Conservation (phyloP, 2,888 invertebrate genomes). For the Lasioglossum lativentre region DNA sequence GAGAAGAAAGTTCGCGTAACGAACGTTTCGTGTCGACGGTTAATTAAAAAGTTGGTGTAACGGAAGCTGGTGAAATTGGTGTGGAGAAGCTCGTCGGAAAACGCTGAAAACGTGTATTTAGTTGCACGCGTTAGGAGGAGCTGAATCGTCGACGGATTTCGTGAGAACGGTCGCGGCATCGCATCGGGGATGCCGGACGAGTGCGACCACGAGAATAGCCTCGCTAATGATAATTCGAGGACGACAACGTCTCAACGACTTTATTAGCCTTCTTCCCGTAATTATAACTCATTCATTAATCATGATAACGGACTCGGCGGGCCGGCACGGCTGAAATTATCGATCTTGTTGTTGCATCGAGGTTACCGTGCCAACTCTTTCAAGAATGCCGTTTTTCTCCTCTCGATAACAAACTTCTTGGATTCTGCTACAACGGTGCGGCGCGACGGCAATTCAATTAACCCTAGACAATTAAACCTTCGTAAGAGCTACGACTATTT, state of each 20-base stretch:
- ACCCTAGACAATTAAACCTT: not conserved
- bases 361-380: conserved; percentile 16
- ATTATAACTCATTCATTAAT: conserved; percentile 47
- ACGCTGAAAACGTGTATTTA: not conserved
- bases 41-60: conserved; percentile 19
- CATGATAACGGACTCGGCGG: conserved; percentile 16
- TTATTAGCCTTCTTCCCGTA: conserved; percentile 38
- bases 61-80: not conserved
- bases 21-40: not conserved
- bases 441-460: not conserved
- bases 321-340: conserved; percentile 18
- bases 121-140: not conserved
- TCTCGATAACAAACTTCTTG: not conserved
- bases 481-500: no score
- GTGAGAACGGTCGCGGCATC: not conserved
- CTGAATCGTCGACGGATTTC: not conserved
- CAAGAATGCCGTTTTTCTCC: not conserved
- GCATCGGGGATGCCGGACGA: not conserved
- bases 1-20: not conserved
- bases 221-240: conserved; percentile 38
- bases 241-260: conserved; percentile 31
- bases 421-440: no score
- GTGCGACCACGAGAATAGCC: not conserved
- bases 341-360: conserved; percentile 28
- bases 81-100: no score